Evolutionary conservation across 37 sponge, comb jelly and placozoan genomes (phyloP), one percentile per base, ranked within the genome.

Genomic region (Cliona cf. orientalis): DNA sequence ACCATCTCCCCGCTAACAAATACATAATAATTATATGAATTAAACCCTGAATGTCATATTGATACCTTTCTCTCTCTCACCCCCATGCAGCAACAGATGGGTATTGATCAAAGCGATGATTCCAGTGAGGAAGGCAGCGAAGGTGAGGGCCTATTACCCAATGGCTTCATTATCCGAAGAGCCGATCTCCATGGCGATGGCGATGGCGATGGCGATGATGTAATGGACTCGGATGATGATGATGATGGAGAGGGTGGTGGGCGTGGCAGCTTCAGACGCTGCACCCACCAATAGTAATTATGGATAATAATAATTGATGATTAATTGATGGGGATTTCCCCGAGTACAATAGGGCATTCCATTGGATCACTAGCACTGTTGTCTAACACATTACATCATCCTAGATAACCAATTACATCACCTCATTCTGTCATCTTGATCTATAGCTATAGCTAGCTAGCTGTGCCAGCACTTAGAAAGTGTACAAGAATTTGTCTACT

Each of bases 71-170:
- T 28, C 44, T 42, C 65, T 21, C 44, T 25, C 63, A 39, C 45
- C 4, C 77, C 2, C 39, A 25, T 57, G 32, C 61, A 76, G 77
- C 77, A 40, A 17, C 62, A 76, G 32, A 38, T 40, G 9, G 77
- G 77, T 1, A 76, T 76, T n/a, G 62, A 41, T 2, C 42, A 76
- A 21, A 42, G 40, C 3, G 61, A 62, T 63, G 61, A 63, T 76
- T 61, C 39, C 45, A 7, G 29, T 7, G 29, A 17, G n/a, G 71
- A 42, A 25, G 26, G 28, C 63, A 28, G 23, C 5, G 63, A 61
- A 21, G 6, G 25, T 26, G 26, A 6, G 26, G n/a, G n/a, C n/a
- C n/a, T n/a, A n/a, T n/a, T n/a, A n/a, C n/a, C n/a, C n/a, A n/a
- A 61, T 28, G 63, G 28, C 26, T 7, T 26, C 63, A 12, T 61